These are phyloP conservation scores for Lithobates sylvaticus DNA, from an alignment of 2,797 vertebrate species.

Conservation along the genomic window DNA sequence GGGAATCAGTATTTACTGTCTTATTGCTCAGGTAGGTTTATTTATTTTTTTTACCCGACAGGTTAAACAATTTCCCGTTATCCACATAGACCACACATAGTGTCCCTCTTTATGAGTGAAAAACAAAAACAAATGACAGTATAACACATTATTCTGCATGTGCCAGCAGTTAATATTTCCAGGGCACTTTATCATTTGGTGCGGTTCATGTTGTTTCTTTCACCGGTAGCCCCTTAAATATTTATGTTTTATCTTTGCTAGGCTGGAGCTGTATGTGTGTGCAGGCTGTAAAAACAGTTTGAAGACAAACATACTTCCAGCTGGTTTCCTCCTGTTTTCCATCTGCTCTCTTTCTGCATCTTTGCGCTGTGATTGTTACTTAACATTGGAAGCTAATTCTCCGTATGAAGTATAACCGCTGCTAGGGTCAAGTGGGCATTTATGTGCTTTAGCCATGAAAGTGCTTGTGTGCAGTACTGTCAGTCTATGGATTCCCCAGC, in stretches of 20 bases:
- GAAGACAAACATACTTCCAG: slow-evolving; percentile 81
- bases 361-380: slow-evolving; percentile 72
- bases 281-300: slow-evolving; percentile 81
- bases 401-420: slow-evolving; percentile 58
- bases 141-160: neutral
- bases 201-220: slow-evolving; percentile 68
- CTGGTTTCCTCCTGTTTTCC: slow-evolving; percentile 81
- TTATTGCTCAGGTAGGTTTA: too few species aligned
- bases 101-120: too few species aligned
- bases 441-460: slow-evolving; percentile 22
- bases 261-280: slow-evolving; percentile 78
- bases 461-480: neutral
- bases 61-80: too few species aligned
- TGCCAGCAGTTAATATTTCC: neutral
- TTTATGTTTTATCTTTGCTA: slow-evolving; percentile 79
- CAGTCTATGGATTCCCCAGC: neutral
- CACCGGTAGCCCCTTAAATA: slow-evolving; percentile 79
- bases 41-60: too few species aligned
- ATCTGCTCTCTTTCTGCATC: slow-evolving; percentile 76
- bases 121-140: too few species aligned
- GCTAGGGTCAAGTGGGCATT: slow-evolving; percentile 37
- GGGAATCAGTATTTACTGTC: too few species aligned
- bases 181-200: neutral
- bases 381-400: slow-evolving; percentile 75
- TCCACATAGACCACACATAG: too few species aligned